Conservation (phyloP, 2,888 invertebrate species). For the Polydesmus complanatus region DNA sequence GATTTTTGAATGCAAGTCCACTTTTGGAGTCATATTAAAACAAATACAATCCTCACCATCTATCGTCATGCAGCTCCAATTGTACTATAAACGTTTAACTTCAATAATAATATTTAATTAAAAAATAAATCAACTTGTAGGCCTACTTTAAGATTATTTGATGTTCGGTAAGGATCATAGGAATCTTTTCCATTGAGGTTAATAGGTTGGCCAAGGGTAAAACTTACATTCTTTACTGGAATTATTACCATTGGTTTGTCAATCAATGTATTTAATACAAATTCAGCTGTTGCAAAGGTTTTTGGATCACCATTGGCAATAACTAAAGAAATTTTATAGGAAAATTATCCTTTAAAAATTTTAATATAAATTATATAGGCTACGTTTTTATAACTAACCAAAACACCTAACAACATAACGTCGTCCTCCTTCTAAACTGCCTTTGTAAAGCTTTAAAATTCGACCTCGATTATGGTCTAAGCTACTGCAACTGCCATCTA, state of each 20-base stretch:
- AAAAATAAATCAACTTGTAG: background rate
- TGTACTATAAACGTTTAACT: background rate
- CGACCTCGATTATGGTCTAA: background rate
- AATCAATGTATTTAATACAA: background rate
- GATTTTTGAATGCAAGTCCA: background rate
- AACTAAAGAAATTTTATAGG: conserved; percentile 2
- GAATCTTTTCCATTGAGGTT: conserved; percentile 3
- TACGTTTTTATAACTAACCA: background rate
- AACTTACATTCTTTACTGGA: background rate
- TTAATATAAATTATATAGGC: background rate
- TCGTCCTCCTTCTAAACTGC: conserved; percentile 6
- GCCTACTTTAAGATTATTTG: background rate
- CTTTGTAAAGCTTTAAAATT: background rate
- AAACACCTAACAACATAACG: conserved; percentile 2
- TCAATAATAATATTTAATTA: background rate
- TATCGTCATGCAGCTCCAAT: conserved; percentile 1
- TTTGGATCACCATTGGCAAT: background rate
- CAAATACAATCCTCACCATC: background rate
- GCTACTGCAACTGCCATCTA: background rate
- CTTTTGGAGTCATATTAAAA: background rate
- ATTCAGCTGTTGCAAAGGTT: background rate
- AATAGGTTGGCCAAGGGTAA: background rate
- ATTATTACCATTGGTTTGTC: background rate
- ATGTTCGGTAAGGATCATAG: conserved; percentile 1
- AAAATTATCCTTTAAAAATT: background rate